Evolutionary conservation across 2,113 vertebrate species (phyloP).

Genomic region (Nansenia antarctica): DNA sequence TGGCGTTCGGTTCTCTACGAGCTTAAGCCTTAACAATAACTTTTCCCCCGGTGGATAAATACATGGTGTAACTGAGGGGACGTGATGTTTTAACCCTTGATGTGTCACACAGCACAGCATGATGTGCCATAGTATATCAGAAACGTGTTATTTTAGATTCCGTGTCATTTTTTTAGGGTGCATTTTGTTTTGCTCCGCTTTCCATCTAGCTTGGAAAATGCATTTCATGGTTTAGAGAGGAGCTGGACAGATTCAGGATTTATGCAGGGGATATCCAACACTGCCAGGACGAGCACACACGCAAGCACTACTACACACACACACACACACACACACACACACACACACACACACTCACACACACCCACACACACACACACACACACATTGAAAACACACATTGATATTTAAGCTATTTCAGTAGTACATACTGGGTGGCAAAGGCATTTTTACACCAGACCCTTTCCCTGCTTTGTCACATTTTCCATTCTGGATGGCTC

Average conservation of each 20-base stretch:
- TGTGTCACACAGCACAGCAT: too few relatives aligned
- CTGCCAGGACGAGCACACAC: slow-evolving; percentile 5
- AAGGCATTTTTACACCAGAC: background rate
- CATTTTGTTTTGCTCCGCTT: background rate
- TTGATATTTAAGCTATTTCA: background rate
- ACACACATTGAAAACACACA: background rate
- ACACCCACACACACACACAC: background rate
- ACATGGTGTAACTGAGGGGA: slow-evolving; percentile 28
- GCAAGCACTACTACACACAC: too few relatives aligned
- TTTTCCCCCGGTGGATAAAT: slow-evolving; percentile 59
- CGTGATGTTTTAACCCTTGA: slow-evolving; percentile 32
- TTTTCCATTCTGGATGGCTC: too few relatives aligned
- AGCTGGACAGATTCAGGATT: background rate
- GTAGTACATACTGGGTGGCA: background rate
- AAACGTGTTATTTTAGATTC: too few relatives aligned
- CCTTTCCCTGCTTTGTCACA: too few relatives aligned
- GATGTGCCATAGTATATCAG: too few relatives aligned
- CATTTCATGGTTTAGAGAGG: background rate
- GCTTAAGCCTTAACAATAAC: slow-evolving; percentile 66
- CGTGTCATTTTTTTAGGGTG: background rate
- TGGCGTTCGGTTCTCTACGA: slow-evolving; percentile 45
- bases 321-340: slow-evolving; percentile 4
- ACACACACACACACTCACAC: background rate
- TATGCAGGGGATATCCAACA: background rate
- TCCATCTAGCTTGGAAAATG: slow-evolving; percentile 17